Evolutionary conservation across 1,140 invertebrate species (phyloP), one percentile per base, ranked within the genome.

Genomic region (Apis dorsata): DNA sequence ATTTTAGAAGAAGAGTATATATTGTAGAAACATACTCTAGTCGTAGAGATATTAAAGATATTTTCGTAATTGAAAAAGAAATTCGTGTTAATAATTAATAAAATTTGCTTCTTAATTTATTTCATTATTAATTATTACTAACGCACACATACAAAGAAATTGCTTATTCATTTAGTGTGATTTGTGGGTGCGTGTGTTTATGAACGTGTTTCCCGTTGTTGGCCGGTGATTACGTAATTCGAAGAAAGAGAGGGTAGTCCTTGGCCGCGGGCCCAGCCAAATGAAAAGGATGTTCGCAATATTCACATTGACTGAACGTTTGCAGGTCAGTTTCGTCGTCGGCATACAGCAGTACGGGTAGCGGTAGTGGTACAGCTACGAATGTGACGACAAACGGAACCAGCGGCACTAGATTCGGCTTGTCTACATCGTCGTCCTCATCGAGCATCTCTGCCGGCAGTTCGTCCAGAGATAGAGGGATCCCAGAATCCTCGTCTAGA

Each of bases 321-420:
- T 88, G 72, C 92, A 94, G 93, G 90, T 93, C 92, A 91, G 91
- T 93, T 85, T 90, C 91, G 75, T 92, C 90, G 71, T 87, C 91
- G 72, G 34, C 83, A 72, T 65, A 85, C 79, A 77, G 63, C 85
- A 49, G 53, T n/a, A 71, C 71, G 60, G 68, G 62, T 15, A 82
- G 86, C 77, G 82, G 86, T 81, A 74, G 74, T 21, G 28, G 60
- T 44, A 19, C 62, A 12, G 55, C n/a, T 12, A 55, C 83, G 66
- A 78, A 75, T 63, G 81, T 73, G 65, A 86, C 70, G 12, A 24
- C 70, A 15, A 86, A 83, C 80, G 81, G 84, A 17, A 83, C 79
- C 55, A 70, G 65, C 55, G 10, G 79, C 19, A 63, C 28, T 76
- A 87, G 76, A 77, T 87, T 86, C 81, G 71, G 76, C 24, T 55